A percentile compares a stretch with the other conserved stretches of the same genome.
Evolutionary conservation across 2,797 vertebrate genomes (phyloP).

Genomic region (Eutrigla gurnardus): DNA sequence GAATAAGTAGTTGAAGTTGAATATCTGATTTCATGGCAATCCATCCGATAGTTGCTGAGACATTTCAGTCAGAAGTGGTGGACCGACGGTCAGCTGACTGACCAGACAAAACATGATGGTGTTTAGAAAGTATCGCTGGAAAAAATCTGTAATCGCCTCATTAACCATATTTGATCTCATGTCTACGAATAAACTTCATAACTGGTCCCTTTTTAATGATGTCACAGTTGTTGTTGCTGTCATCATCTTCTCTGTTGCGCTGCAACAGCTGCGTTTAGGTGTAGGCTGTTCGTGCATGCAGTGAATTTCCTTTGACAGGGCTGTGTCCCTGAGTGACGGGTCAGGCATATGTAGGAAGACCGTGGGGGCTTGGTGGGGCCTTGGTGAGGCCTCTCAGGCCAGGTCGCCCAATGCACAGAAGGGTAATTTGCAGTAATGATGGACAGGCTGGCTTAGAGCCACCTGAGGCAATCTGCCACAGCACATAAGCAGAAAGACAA

Average conservation of each 20-base stretch:
- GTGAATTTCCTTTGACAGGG: conserved; percentile 62
- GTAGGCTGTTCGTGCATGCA: conserved; percentile 41
- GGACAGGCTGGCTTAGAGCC: conserved; percentile 40
- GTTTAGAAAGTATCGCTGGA: neutral
- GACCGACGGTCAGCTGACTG: neutral
- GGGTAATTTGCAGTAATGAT: conserved; percentile 65
- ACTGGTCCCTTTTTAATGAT: neutral
- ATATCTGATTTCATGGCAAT: neutral
- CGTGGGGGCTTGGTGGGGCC: conserved; percentile 33
- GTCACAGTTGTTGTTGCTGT: neutral
- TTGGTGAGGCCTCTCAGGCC: conserved; percentile 51
- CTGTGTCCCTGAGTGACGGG: conserved; percentile 62
- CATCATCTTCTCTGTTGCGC: conserved; percentile 2
- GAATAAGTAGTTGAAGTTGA: neutral
- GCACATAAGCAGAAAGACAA: conserved; percentile 52
- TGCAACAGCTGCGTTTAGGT: conserved; percentile 23
- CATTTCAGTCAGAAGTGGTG: neutral
- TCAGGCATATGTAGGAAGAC: conserved; percentile 56
- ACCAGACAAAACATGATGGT: neutral
- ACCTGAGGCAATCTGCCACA: conserved; percentile 57
- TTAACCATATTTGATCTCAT: neutral
- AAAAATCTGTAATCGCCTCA: neutral
- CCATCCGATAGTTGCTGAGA: neutral
- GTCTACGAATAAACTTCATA: neutral
- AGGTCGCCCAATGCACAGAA: conserved; percentile 41